Percentiles rank a stretch among this genome's conserved stretches.
These are phyloP conservation scores for Zelleria hepariella DNA, from an alignment of 2,888 invertebrate species.

Conservation along the genomic window DNA sequence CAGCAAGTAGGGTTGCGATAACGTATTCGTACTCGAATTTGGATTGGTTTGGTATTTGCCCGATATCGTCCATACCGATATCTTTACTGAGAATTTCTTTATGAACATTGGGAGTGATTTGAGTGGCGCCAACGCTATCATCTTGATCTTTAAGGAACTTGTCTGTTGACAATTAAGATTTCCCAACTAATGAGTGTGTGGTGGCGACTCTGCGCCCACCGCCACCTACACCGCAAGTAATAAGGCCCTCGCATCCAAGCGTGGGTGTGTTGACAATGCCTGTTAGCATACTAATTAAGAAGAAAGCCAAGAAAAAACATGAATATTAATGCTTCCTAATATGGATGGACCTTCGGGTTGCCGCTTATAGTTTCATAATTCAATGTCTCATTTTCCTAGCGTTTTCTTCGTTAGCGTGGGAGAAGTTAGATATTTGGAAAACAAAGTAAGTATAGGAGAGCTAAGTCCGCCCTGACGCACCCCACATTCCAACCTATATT, in stretches of 20 bases:
- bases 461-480: too few relatives aligned
- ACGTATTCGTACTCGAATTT: neutral
- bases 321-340: constrained; percentile 34
- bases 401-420: neutral
- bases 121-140: neutral
- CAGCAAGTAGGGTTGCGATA: neutral
- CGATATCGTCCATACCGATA: neutral
- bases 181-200: constrained; percentile 43
- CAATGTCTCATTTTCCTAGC: constrained; percentile 12
- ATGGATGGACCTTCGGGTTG: constrained; percentile 7
- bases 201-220: constrained; percentile 49
- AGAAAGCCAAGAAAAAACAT: constrained; percentile 60
- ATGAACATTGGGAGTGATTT: neutral
- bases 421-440: too few relatives aligned
- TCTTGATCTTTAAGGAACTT: neutral
- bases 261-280: constrained; percentile 63
- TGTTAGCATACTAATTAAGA: constrained; percentile 69
- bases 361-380: neutral
- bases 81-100: neutral
- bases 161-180: neutral
- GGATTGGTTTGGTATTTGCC: neutral
- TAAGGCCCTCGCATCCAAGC: constrained; percentile 35
- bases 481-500: too few relatives aligned
- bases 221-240: constrained; percentile 34
- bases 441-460: too few relatives aligned